Percentiles rank a stretch among this genome's conserved stretches.
These are phyloP conservation scores for Salvelinus namaycush DNA, from an alignment of 2,113 vertebrate species.

Conservation along the genomic window DNA sequence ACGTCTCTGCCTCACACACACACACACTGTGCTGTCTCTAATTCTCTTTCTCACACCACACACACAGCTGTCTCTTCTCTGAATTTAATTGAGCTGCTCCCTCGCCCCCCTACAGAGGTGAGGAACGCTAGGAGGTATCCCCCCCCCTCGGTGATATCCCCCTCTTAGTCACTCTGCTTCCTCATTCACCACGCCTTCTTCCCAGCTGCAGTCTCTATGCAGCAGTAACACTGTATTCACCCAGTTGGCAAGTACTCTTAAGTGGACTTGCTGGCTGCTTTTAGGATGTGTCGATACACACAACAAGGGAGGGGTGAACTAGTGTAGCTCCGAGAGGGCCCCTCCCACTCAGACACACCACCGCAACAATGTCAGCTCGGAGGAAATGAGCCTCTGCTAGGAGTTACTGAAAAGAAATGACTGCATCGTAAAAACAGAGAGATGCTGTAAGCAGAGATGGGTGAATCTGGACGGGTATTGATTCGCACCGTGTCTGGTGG, in stretches of 20 bases:
- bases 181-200: neutral
- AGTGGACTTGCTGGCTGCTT: neutral
- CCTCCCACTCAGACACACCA: constrained; percentile 20
- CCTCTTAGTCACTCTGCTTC: too few relatives aligned
- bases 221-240: neutral
- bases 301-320: neutral
- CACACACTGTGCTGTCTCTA: too few relatives aligned
- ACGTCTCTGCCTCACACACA: too few relatives aligned
- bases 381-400: constrained; percentile 7
- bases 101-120: constrained; percentile 7
- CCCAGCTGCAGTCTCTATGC: neutral
- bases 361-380: constrained; percentile 23
- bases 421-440: too few relatives aligned
- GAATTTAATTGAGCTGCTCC: constrained; percentile 5
- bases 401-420: neutral
- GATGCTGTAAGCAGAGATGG: too few relatives aligned
- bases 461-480: too few relatives aligned
- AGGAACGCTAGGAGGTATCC: neutral
- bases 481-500: too few relatives aligned
- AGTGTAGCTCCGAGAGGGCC: too few relatives aligned
- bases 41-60: too few relatives aligned
- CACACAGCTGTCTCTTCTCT: neutral
- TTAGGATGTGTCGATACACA: neutral
- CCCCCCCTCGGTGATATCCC: neutral
- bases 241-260: neutral